phyloP scores from a whole-genome alignment of 1,140 invertebrate genomes.

The Dendrolimus punctatus region DNA sequence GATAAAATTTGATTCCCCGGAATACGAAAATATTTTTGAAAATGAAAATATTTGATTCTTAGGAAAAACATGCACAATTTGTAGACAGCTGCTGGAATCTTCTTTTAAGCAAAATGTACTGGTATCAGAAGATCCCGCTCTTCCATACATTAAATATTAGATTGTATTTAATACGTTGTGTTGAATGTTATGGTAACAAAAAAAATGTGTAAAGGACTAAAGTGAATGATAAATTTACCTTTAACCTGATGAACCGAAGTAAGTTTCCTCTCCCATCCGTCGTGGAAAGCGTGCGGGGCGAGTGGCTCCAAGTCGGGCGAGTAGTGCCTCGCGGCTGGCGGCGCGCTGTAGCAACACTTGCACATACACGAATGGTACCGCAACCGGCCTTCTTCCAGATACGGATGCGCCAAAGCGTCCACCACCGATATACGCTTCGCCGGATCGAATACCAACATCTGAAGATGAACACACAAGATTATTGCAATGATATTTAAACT shows the following conservation, averaged over 20 bases:
- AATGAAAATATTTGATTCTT: too few relatives aligned
- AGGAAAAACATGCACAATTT: too few relatives aligned
- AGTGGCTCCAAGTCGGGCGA: conserved; percentile 94
- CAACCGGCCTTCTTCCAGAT: conserved; percentile 96
- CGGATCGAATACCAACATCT: conserved; percentile 99
- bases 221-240: conserved; percentile 74
- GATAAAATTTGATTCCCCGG: too few relatives aligned
- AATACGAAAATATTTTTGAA: too few relatives aligned
- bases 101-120: too few relatives aligned
- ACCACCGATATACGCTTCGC: conserved; percentile 95
- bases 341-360: conserved; percentile 89
- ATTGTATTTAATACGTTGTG: too few relatives aligned
- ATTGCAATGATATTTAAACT: too few relatives aligned
- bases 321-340: conserved; percentile 82
- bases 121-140: too few relatives aligned
- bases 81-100: too few relatives aligned
- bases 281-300: conserved; percentile 91
- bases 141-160: too few relatives aligned
- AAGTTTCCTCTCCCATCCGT: conserved; percentile 95
- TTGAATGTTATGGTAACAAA: too few relatives aligned
- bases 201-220: too few relatives aligned
- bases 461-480: conserved; percentile 68
- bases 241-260: conserved; percentile 94
- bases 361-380: conserved; percentile 99
- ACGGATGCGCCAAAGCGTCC: conserved; percentile 96